Percentiles rank a stretch among this genome's conserved stretches.
These are phyloP conservation scores for Grapholita molesta DNA, from an alignment of 1,140 invertebrate genomes.

Conservation along the genomic window DNA sequence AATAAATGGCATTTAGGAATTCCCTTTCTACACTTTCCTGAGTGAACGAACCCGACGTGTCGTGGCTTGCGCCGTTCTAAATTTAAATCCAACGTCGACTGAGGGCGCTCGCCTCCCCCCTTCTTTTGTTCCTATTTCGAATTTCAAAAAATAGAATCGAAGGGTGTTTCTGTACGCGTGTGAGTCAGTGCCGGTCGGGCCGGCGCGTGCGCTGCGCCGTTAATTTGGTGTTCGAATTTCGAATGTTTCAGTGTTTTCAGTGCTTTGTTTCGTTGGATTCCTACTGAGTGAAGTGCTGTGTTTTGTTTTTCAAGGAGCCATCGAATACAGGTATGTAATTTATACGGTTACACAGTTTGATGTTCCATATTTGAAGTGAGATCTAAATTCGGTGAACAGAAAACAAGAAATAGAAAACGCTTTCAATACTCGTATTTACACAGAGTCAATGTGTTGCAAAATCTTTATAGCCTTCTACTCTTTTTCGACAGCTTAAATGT, in stretches of 20 bases:
- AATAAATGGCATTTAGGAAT: conserved; percentile 52
- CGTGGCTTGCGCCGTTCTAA: conserved; percentile 53
- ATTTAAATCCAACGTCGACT: conserved; percentile 41
- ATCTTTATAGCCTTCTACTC: too few species aligned
- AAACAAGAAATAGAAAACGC: too few species aligned
- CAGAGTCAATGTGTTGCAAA: too few species aligned
- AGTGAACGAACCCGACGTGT: conserved; percentile 61
- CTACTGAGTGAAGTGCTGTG: conserved; percentile 25
- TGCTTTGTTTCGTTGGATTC: conserved; percentile 30
- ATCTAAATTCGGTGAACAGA: too few species aligned
- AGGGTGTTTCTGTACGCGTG: conserved; percentile 60
- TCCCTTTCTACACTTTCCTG: conserved; percentile 46
- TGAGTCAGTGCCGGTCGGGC: conserved; percentile 66
- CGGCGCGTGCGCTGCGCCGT: conserved; percentile 55
- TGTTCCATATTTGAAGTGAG: too few species aligned
- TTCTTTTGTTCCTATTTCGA: conserved; percentile 74
- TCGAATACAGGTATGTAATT: not conserved
- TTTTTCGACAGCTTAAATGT: too few species aligned
- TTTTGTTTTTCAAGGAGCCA: not conserved
- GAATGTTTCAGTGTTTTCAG: conserved; percentile 25
- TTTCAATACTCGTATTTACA: too few species aligned
- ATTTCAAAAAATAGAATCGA: conserved; percentile 68
- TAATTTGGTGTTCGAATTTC: conserved; percentile 25
- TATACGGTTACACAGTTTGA: not conserved
- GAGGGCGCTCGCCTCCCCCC: conserved; percentile 66